These are phyloP conservation scores for Eleginops maclovinus DNA, from an alignment of 2,113 vertebrate genomes.

Conservation along the genomic window DNA sequence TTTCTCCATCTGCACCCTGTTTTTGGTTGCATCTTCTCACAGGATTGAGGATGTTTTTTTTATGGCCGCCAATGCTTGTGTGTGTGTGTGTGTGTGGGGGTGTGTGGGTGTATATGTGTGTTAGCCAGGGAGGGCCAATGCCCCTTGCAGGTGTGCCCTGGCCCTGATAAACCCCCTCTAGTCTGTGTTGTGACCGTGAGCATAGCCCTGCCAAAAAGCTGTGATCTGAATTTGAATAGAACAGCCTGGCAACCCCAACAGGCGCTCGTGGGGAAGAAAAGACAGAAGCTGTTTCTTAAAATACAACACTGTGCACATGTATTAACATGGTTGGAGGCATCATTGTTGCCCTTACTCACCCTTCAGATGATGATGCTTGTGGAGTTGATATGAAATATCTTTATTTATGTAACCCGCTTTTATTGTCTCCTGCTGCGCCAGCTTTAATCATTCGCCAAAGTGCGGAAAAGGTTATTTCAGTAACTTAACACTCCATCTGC, in stretches of 20 bases:
- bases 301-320: slow-evolving; percentile 12
- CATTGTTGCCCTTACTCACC: neutral
- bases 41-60: slow-evolving; percentile 1
- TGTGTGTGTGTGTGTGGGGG: slow-evolving; percentile 1
- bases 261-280: slow-evolving; percentile 17
- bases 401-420: slow-evolving; percentile 11
- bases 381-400: neutral
- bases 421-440: slow-evolving; percentile 13
- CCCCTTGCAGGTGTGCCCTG: slow-evolving; percentile 36
- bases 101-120: neutral
- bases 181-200: slow-evolving; percentile 56
- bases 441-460: slow-evolving; percentile 37
- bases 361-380: neutral
- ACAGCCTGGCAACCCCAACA: slow-evolving; percentile 47
- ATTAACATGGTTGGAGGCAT: slow-evolving; percentile 13
- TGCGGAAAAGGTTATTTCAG: slow-evolving; percentile 35
- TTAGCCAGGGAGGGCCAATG: slow-evolving; percentile 27
- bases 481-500: slow-evolving; percentile 16
- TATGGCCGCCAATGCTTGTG: neutral
- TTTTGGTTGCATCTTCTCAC: slow-evolving; percentile 5
- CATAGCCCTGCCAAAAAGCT: slow-evolving; percentile 58
- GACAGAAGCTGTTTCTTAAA: slow-evolving; percentile 31
- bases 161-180: slow-evolving; percentile 58
- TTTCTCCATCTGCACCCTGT: slow-evolving; percentile 4
- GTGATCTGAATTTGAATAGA: slow-evolving; percentile 71